Evolutionary conservation across 2,888 invertebrate species (phyloP).

Genomic region (Ormyrus nitidulus): DNA sequence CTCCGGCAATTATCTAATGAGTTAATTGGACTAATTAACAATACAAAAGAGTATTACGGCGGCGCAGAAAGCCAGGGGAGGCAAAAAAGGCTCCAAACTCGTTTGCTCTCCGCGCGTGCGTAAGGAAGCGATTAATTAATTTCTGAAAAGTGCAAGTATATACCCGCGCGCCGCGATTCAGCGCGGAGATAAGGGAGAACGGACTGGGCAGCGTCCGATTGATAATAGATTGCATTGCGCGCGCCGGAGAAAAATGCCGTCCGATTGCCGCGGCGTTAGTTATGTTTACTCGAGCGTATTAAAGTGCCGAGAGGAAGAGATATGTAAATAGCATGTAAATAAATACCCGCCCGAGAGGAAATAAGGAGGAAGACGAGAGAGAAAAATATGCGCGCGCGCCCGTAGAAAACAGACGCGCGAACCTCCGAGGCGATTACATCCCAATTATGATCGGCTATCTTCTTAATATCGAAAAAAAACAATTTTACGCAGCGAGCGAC

Average conservation of each 20-base stretch:
- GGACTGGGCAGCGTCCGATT: constrained; percentile 39
- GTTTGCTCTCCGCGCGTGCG: neutral
- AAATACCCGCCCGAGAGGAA: constrained; percentile 12
- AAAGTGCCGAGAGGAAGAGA: constrained; percentile 48
- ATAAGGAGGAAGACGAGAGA: constrained; percentile 15
- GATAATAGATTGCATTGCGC: constrained; percentile 47
- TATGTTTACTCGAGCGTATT: constrained; percentile 36
- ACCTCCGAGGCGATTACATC: neutral
- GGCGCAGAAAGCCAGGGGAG: neutral
- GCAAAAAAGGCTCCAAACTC: neutral
- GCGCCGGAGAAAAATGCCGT: constrained; percentile 39
- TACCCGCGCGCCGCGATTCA: neutral
- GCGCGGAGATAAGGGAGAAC: constrained; percentile 25
- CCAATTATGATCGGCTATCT: no score
- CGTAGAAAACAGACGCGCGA: no score
- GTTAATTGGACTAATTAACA: constrained; percentile 49
- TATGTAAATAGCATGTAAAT: constrained; percentile 54
- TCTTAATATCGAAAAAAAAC: no score
- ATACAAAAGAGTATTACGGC: neutral
- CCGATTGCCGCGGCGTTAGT: constrained; percentile 24
- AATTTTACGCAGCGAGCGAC: no score
- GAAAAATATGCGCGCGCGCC: neutral
- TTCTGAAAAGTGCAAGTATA: constrained; percentile 26
- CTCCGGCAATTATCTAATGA: constrained; percentile 34
- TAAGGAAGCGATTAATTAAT: constrained; percentile 49